Conservation (phyloP, 2,888 invertebrate genomes). For the Xestia sexstrigata region DNA sequence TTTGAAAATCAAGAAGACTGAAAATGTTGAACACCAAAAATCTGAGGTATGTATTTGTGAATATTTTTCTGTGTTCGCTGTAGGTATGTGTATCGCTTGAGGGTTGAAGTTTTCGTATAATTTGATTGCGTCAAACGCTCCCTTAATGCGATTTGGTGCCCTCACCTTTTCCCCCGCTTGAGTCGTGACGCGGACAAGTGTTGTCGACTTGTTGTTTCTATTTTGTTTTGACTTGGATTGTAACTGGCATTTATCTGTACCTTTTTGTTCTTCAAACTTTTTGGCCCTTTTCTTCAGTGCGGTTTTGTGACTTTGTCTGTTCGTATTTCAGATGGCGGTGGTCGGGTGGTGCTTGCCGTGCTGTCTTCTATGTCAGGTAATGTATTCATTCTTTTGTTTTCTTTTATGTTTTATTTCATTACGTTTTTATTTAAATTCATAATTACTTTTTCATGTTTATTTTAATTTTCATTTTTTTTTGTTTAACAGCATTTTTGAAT, state of each 20-base stretch:
- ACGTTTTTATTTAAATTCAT: not conserved
- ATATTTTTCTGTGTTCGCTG: constrained; percentile 42
- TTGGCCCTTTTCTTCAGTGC: constrained; percentile 57
- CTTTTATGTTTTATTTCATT: constrained; percentile 40
- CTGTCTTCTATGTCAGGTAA: constrained; percentile 71
- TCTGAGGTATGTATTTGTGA: constrained; percentile 78
- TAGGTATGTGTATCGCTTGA: constrained; percentile 51
- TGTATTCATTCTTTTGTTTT: constrained; percentile 65
- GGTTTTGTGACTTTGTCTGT: constrained; percentile 60
- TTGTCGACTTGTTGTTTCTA: constrained; percentile 87
- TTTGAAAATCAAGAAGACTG: constrained; percentile 49
- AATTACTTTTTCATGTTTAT: constrained; percentile 16
- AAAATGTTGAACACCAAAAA: constrained; percentile 27
- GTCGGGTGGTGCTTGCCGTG: constrained; percentile 33
- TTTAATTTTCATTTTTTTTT: constrained; percentile 13
- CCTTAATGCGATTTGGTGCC: constrained; percentile 81
- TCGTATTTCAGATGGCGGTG: constrained; percentile 76
- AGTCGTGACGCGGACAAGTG: constrained; percentile 83
- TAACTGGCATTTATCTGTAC: constrained; percentile 69
- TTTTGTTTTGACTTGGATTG: constrained; percentile 82
- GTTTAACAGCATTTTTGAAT: not conserved
- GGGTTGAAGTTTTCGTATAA: constrained; percentile 75
- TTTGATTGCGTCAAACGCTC: constrained; percentile 82
- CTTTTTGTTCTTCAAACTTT: constrained; percentile 60
- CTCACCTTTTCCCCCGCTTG: constrained; percentile 73